Conservation (phyloP, 2,797 vertebrate genomes). For the Sebastes cheni region DNA sequence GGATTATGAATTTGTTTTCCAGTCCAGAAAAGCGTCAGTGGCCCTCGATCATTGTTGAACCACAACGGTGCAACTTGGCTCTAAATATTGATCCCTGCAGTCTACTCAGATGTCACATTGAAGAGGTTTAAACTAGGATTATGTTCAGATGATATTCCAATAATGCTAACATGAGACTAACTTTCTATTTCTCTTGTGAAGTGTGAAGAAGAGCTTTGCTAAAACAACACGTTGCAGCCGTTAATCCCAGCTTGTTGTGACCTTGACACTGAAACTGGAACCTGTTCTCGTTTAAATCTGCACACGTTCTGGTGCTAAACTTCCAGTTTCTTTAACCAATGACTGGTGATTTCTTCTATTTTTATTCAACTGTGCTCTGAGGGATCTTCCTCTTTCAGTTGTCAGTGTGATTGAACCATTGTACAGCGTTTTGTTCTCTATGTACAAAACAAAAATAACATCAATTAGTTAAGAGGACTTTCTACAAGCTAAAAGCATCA, state of each 20-base stretch:
- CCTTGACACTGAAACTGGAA: not conserved
- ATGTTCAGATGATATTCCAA: too few relatives aligned
- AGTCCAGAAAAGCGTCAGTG: too few relatives aligned
- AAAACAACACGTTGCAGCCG: not conserved
- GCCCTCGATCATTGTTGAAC: too few relatives aligned
- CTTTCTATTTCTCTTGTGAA: not conserved
- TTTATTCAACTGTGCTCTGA: not conserved
- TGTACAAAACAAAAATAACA: not conserved
- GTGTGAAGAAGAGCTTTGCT: not conserved
- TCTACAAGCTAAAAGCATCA: too few relatives aligned
- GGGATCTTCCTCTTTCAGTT: not conserved
- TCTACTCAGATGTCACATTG: too few relatives aligned
- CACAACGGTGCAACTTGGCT: too few relatives aligned
- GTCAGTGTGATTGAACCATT: not conserved
- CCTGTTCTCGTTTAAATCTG: too few relatives aligned
- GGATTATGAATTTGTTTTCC: too few relatives aligned
- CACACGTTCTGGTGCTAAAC: not conserved
- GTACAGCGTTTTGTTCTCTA: not conserved
- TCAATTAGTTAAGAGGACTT: not conserved
- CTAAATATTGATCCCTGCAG: too few relatives aligned
- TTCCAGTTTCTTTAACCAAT: not conserved
- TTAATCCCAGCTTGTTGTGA: not conserved
- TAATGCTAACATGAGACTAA: not conserved
- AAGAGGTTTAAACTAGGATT: too few relatives aligned
- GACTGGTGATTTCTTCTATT: not conserved